Base-by-base conservation (phyloP, 1,140 invertebrate species). In the Magallana angulata region DNA sequence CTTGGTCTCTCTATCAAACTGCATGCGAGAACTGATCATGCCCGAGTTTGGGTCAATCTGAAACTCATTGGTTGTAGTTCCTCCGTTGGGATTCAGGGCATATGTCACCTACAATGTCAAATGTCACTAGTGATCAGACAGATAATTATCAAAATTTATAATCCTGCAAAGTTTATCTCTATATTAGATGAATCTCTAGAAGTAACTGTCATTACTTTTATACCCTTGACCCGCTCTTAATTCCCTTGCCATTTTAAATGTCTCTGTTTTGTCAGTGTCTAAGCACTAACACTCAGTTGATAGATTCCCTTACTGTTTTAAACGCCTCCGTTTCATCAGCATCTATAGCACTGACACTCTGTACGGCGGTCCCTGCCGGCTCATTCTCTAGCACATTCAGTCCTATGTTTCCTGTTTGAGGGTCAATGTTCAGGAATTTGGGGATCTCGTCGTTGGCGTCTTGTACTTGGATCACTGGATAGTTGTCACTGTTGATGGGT, bases 381-480 rank as follows among this genome's bases (percentile, higher is more conserved):
- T n/a, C 57, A 60, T 87, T 87, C 84, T 87, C 86, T 14, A 56
- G 64, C 8, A 87, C 86, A 9, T 57, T 84, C n/a, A 62, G 57
- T 60, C 84, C 86, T 58, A 87, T 87, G 16, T 84, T 83, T 60
- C 76, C 81, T 1, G 81, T 68, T 0, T 82, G 36, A 11, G 86
- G 80, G 60, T 87, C 81, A 64, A 48, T 56, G 24, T 81, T 81
- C 7, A 30, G 68, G 30, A 87, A 87, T n/a, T 83, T 68, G 7
- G 86, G 86, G 24, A 82, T 87, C 58, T 82, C 86, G 57, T 87
- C 86, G 64, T 87, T 87, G 16, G 62, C 76, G 68, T 87, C 86
- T 24, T 82, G 1, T 8, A 87, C 81, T 14, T 24, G 24, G 18
- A 87, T 87, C 16, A 24, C 18, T 11, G 81, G 80, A 11, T 82